A percentile compares a stretch with the other conserved stretches of the same genome.
Conservation (phyloP, 1,140 invertebrate species). For the Drosophila guanche region DNA sequence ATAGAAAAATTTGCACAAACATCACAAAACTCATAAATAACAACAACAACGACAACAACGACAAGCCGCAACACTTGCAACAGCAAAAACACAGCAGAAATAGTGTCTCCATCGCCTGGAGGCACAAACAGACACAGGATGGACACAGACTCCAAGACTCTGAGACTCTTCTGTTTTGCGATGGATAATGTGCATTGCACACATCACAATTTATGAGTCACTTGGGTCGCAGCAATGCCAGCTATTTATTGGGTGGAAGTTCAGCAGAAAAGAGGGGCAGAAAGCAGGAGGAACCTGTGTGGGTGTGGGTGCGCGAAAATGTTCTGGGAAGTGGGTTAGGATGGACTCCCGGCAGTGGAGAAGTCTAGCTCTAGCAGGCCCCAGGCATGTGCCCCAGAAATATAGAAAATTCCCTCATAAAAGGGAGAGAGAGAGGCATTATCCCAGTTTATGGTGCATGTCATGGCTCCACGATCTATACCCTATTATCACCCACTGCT, state of each 20-base stretch:
- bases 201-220: constrained; percentile 76
- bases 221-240: constrained; percentile 50
- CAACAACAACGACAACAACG: constrained; percentile 57
- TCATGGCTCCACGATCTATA: constrained; percentile 2
- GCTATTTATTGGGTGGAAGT: constrained; percentile 75
- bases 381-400: constrained; percentile 23
- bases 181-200: constrained; percentile 71
- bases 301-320: constrained; percentile 41
- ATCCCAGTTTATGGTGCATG: constrained; percentile 57
- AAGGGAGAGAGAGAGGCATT: constrained; percentile 11
- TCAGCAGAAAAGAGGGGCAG: constrained; percentile 32
- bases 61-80: constrained; percentile 6
- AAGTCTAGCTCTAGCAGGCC: neutral
- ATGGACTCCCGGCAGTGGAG: neutral
- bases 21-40: constrained; percentile 81
- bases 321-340: constrained; percentile 1
- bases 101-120: constrained; percentile 69
- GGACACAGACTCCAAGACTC: constrained; percentile 19
- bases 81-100: constrained; percentile 22
- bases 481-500: no score
- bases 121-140: neutral
- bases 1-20: constrained; percentile 81
- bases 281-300: neutral
- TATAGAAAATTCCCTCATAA: constrained; percentile 20
- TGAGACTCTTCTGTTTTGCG: constrained; percentile 31